These are phyloP conservation scores for Rhinogobius similis DNA, from an alignment of 2,113 vertebrate species.

Conservation along the genomic window DNA sequence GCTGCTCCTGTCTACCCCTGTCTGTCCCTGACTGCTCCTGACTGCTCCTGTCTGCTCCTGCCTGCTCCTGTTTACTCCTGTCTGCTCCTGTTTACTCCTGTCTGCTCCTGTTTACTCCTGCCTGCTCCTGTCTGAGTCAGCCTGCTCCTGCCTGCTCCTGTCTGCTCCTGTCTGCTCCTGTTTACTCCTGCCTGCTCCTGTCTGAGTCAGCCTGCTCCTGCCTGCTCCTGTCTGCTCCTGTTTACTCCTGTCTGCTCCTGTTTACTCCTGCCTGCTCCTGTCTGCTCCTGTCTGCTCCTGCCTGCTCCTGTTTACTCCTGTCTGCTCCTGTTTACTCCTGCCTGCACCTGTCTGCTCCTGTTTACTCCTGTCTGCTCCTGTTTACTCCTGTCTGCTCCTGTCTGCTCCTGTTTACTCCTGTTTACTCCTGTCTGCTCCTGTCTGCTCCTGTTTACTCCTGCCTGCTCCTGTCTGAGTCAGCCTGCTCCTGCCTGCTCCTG, in stretches of 20 bases:
- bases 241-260: not conserved
- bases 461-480: not conserved
- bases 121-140: conserved; percentile 7
- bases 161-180: conserved; percentile 26
- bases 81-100: no score
- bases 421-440: not conserved
- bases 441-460: not conserved
- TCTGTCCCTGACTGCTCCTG: no score
- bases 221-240: conserved; percentile 6
- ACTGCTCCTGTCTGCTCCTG: conserved; percentile 16
- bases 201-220: not conserved
- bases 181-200: no score
- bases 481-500: conserved; percentile 12
- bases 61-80: not conserved
- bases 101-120: conserved; percentile 1
- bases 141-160: not conserved
- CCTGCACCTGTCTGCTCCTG: no score
- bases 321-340: not conserved
- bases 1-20: conserved; percentile 25
- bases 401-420: not conserved
- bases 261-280: conserved; percentile 20
- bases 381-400: not conserved
- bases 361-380: conserved; percentile 18
- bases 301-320: conserved; percentile 17
- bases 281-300: no score